These are phyloP conservation scores for Drosophila chauvacae DNA, from an alignment of 1,140 invertebrate genomes.

Conservation along the genomic window DNA sequence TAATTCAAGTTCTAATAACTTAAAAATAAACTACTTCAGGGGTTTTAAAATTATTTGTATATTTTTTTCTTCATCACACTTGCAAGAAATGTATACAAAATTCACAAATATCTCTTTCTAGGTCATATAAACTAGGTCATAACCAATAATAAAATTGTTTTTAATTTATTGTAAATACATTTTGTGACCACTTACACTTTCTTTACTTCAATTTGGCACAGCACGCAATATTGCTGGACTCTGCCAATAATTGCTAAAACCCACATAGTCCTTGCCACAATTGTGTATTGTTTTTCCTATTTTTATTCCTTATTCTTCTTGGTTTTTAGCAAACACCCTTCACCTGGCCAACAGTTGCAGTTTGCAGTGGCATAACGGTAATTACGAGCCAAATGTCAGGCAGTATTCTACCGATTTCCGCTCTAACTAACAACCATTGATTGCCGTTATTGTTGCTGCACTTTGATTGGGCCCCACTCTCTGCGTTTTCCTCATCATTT, in stretches of 20 bases:
- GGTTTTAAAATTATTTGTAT: not conserved
- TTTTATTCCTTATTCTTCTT: not conserved
- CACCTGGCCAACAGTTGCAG: conserved; percentile 40
- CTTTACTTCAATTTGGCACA: conserved; percentile 5
- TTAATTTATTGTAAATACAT: conserved; percentile 6
- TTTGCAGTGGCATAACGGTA: conserved; percentile 62
- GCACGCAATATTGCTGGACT: conserved; percentile 23
- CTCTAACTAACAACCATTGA: conserved; percentile 78
- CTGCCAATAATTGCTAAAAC: conserved; percentile 19
- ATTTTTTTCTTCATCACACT: not conserved
- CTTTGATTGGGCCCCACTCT: conserved; percentile 30
- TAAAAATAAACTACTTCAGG: not conserved
- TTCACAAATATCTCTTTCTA: not conserved
- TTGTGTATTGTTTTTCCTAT: conserved; percentile 23
- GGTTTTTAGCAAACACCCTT: conserved; percentile 49
- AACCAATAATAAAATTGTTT: not conserved
- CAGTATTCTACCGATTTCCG: conserved; percentile 72
- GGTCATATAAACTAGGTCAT: not conserved
- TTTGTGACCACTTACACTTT: conserved; percentile 13
- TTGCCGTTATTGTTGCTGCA: conserved; percentile 69
- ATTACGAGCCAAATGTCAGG: conserved; percentile 72
- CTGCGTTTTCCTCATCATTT: conserved; percentile 5
- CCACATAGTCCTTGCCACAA: conserved; percentile 2
- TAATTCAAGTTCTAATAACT: not conserved
- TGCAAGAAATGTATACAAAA: not conserved